These are phyloP conservation scores for Rutpela maculata DNA, from an alignment of 2,888 invertebrate species.

Conservation along the genomic window DNA sequence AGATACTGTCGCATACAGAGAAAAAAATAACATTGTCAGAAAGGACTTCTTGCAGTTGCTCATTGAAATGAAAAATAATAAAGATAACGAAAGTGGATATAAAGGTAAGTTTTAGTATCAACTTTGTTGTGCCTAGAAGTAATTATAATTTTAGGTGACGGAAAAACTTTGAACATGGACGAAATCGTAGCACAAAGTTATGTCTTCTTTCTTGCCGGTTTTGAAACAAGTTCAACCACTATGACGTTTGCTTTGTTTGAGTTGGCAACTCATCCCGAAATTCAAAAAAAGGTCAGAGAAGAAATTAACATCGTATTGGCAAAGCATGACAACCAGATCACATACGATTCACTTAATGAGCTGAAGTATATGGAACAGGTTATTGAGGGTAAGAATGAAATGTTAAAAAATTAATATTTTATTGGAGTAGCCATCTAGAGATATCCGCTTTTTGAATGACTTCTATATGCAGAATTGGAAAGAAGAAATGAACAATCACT, in stretches of 20 bases:
- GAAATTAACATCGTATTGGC: conserved; percentile 55
- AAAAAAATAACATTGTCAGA: conserved; percentile 67
- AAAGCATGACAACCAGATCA: conserved; percentile 53
- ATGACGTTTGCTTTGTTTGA: conserved; percentile 60
- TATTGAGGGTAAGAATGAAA: conserved; percentile 56
- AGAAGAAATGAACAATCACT: too few relatives aligned
- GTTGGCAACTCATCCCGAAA: conserved; percentile 51
- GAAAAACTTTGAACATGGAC: conserved; percentile 46
- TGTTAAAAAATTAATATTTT: not conserved
- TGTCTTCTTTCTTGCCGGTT: conserved; percentile 60
- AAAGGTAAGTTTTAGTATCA: not conserved
- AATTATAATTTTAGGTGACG: conserved; percentile 44
- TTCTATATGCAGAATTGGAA: too few relatives aligned
- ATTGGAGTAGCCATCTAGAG: too few relatives aligned
- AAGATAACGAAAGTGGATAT: not conserved
- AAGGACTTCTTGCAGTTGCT: conserved; percentile 74
- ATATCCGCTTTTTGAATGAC: too few relatives aligned
- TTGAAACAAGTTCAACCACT: conserved; percentile 60
- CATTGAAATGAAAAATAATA: conserved; percentile 62
- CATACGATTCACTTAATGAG: conserved; percentile 59
- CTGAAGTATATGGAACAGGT: conserved; percentile 58
- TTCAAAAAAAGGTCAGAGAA: conserved; percentile 56
- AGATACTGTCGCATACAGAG: conserved; percentile 69
- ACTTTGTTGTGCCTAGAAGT: not conserved
- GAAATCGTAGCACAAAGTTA: conserved; percentile 59